Percentiles rank a stretch among this genome's conserved stretches.
These are phyloP conservation scores for Eupithecia inturbata DNA, from an alignment of 2,888 invertebrate genomes.

Conservation along the genomic window DNA sequence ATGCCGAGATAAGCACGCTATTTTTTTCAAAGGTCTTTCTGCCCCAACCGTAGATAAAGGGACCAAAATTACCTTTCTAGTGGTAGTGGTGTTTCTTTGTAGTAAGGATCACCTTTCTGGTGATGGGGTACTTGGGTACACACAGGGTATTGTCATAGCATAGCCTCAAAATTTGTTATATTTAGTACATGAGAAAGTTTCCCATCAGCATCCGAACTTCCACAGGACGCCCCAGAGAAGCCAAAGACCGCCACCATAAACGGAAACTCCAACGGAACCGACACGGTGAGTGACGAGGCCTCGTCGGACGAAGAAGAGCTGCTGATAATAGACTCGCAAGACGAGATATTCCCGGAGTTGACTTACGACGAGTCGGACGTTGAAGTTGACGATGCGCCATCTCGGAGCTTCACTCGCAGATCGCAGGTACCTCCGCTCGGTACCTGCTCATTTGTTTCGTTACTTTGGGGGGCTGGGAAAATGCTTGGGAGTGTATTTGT, in stretches of 20 bases:
- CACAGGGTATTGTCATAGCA: neutral
- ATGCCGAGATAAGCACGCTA: no score
- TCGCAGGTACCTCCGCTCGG: slow-evolving; percentile 69
- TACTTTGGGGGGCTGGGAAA: neutral
- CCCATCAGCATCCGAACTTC: slow-evolving; percentile 25
- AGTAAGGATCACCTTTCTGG: neutral
- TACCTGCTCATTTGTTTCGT: slow-evolving; percentile 46
- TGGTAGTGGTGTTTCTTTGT: neutral
- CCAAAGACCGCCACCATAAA: slow-evolving; percentile 61
- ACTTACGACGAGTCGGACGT: slow-evolving; percentile 76
- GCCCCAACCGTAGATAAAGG: neutral
- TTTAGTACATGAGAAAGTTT: neutral
- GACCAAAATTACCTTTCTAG: neutral
- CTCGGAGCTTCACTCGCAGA: slow-evolving; percentile 72
- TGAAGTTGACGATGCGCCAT: slow-evolving; percentile 65
- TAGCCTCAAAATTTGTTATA: neutral
- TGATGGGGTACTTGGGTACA: neutral
- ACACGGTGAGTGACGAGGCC: slow-evolving; percentile 49
- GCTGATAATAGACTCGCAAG: slow-evolving; percentile 63
- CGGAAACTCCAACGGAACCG: slow-evolving; percentile 62
- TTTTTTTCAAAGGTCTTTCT: neutral
- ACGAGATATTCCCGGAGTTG: slow-evolving; percentile 79
- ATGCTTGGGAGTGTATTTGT: neutral
- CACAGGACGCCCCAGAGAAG: slow-evolving; percentile 62
- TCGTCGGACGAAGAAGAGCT: slow-evolving; percentile 57